Conservation (phyloP, 2,888 invertebrate species). For the Scrobipalpa costella region DNA sequence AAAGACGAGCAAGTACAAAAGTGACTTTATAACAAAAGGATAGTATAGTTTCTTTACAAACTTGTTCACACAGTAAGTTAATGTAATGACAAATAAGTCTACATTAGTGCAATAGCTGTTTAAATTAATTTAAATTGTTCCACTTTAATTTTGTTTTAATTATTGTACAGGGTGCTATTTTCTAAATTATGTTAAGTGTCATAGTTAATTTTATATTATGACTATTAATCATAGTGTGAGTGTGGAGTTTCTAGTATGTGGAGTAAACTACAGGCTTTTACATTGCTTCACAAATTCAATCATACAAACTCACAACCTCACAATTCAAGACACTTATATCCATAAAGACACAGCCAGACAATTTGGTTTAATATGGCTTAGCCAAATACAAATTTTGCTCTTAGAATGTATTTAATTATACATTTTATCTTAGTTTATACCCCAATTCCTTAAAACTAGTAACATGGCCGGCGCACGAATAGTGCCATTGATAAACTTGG, state of each 20-base stretch:
- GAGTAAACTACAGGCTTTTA: neutral
- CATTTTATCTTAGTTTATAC: neutral
- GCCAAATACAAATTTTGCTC: constrained; percentile 43
- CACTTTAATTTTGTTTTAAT: neutral
- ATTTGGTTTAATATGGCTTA: constrained; percentile 43
- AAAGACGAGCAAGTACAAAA: neutral
- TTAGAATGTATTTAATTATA: constrained; percentile 6
- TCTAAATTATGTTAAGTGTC: neutral
- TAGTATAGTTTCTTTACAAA: neutral
- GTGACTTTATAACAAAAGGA: neutral
- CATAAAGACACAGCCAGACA: constrained; percentile 43
- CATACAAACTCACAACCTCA: constrained; percentile 42
- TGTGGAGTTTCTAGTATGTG: constrained; percentile 4
- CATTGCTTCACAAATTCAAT: neutral
- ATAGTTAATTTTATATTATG: neutral
- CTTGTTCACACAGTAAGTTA: neutral
- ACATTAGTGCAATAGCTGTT: neutral
- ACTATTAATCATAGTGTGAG: neutral
- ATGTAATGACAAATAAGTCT: neutral
- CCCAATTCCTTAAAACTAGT: neutral
- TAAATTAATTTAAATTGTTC: neutral
- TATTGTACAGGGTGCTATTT: constrained; percentile 4
- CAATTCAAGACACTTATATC: constrained; percentile 32
- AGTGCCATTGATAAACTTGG: neutral
- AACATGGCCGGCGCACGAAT: constrained; percentile 5